Conservation (phyloP, 2,797 vertebrate genomes). For the Thripadectes ignobilis region DNA sequence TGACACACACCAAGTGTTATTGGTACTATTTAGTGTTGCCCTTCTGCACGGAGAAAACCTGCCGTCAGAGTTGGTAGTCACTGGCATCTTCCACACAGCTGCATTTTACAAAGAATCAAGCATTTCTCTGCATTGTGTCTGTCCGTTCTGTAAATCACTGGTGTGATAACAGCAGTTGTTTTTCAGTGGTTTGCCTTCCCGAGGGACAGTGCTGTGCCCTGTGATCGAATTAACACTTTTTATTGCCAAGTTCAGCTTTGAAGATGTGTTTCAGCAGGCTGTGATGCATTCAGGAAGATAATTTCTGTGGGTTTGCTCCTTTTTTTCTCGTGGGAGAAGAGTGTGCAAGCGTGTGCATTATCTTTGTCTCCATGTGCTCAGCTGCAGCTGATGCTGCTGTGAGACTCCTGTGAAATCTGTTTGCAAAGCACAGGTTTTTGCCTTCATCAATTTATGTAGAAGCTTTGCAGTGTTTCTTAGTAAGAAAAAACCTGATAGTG, state of each 20-base stretch:
- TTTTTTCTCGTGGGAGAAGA: neutral
- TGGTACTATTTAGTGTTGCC: neutral
- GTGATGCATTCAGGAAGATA: neutral
- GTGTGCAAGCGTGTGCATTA: fast-evolving
- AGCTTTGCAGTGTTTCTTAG: neutral
- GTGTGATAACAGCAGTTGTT: neutral
- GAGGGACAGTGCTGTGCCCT: neutral
- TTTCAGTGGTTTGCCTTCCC: neutral
- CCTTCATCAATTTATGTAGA: neutral
- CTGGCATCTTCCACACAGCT: neutral
- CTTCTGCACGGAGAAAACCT: neutral
- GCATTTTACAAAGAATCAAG: neutral
- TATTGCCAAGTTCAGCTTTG: constrained; percentile 6
- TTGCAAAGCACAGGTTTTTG: neutral
- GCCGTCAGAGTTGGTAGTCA: neutral
- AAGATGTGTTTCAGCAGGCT: neutral
- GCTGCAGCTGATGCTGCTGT: neutral
- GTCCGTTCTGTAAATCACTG: neutral
- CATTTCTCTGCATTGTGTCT: neutral
- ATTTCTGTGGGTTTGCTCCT: neutral
- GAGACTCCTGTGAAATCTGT: neutral
- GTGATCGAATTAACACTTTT: neutral
- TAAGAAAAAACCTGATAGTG: neutral
- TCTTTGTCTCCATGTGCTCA: neutral
- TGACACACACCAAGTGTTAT: neutral